Base-by-base conservation (phyloP, 2,113 vertebrate genomes). In the Pseudopipra pipra region DNA sequence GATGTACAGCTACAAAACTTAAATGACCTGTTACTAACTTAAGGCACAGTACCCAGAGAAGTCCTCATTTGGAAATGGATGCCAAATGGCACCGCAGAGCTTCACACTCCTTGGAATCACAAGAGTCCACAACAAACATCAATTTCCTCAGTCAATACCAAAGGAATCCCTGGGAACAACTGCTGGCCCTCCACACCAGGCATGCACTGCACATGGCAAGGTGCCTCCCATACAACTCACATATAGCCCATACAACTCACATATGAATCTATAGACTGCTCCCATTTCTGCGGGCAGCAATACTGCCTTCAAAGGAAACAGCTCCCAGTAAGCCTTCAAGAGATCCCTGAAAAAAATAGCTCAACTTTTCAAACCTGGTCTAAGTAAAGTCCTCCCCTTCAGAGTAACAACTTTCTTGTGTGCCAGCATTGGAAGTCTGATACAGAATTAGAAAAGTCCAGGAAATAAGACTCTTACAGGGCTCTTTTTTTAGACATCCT, bases 371-470 rank as follows among this genome's bases (percentile, higher is more conserved):
- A 55, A 94, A 35, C 31, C 47, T 31, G 25, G 81, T 55, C 22
- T 75, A 81, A 71, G 49, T 39, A 19, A 95, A 90, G 52, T 37
- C 16, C 39, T 70, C 39, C 39, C 44, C 19, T 78, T 81, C 49
- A 63, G 39, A 63, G 39, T 59, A 87, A 87, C 35, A 89, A 46
- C 23, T 6, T 52, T 55, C 44, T 39, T 73, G 72, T 0, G 0
- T 39, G 54, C 39, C n/a, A 90, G 62, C 23, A 54, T 17, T 0
- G 0, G 31, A 67, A 90, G 67, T 75, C 70, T 76, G 25, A 84
- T 41, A 70, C 5, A 13, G 76, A 93, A 85, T 80, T 87, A 90
- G 72, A 86, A 85, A 96, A 90, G 56, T 27, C 41, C 55, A 72
- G 39, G 71, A 83, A 79, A 87, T 61, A 62, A 85, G 35, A 85